Conservation (phyloP, 1,140 invertebrate genomes). For the Drosophila willistoni region DNA sequence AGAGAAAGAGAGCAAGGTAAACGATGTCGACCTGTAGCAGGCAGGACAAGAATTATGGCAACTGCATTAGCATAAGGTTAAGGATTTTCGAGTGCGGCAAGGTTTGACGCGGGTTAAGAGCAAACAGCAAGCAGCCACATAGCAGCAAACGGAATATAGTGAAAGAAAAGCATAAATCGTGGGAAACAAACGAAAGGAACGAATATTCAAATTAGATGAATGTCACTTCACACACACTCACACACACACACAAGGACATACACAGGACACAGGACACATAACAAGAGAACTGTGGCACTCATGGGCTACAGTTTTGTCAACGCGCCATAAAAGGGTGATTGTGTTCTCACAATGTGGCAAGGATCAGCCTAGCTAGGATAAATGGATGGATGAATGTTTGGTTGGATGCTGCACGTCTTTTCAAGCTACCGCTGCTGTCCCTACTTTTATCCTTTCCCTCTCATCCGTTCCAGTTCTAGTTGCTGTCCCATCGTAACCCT, state of each 20-base stretch:
- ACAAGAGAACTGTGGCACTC: slow-evolving; percentile 58
- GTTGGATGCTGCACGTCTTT: slow-evolving; percentile 57
- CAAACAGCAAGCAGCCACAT: slow-evolving; percentile 14
- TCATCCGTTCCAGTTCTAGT: slow-evolving; percentile 6
- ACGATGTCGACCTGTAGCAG: slow-evolving; percentile 50
- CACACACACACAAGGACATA: slow-evolving; percentile 30
- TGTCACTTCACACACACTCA: slow-evolving; percentile 55
- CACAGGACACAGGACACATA: slow-evolving; percentile 27
- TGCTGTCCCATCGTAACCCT: slow-evolving; percentile 33
- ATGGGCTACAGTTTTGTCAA: slow-evolving; percentile 74
- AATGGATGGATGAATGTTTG: slow-evolving; percentile 14
- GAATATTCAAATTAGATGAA: slow-evolving; percentile 72
- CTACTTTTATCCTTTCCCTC: not conserved
- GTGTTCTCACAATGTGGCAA: slow-evolving; percentile 76
- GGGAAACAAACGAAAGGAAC: slow-evolving; percentile 59
- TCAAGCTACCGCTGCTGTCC: slow-evolving; percentile 41
- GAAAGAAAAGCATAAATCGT: slow-evolving; percentile 71
- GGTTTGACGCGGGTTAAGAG: slow-evolving; percentile 49
- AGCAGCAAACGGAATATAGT: slow-evolving; percentile 41
- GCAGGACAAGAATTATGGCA: slow-evolving; percentile 51
- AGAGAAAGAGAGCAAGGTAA: not conserved
- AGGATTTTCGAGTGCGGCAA: slow-evolving; percentile 55
- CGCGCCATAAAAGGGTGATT: slow-evolving; percentile 61
- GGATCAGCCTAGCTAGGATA: slow-evolving; percentile 31
- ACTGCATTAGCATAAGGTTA: slow-evolving; percentile 73